Evolutionary conservation across 2,113 vertebrate species (phyloP).

Genomic region (Muntiacus muntjak): DNA sequence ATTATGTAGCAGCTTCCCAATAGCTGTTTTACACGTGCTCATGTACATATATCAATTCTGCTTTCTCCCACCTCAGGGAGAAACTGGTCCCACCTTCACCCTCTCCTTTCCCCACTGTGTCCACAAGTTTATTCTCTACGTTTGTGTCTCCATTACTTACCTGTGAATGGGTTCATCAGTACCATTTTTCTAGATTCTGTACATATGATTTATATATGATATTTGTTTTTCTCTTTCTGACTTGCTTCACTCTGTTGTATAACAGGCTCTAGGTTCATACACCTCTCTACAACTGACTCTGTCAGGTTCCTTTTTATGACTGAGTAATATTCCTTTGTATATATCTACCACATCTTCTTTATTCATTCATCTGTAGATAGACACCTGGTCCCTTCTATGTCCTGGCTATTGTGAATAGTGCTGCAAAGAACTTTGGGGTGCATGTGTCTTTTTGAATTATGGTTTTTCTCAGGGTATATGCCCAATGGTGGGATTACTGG

Average conservation of each 20-base stretch:
- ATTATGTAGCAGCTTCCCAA: background rate
- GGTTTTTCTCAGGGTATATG: background rate
- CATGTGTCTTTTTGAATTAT: background rate
- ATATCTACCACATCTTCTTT: background rate
- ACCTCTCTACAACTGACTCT: background rate
- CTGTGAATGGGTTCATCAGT: background rate
- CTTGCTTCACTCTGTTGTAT: background rate
- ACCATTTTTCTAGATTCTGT: background rate
- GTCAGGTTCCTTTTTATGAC: background rate
- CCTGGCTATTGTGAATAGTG: background rate
- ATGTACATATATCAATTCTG: background rate
- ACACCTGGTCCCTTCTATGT: background rate
- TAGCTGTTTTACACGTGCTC: background rate
- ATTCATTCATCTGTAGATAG: background rate
- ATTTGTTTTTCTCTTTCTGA: background rate
- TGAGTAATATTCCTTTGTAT: background rate
- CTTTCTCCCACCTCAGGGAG: background rate
- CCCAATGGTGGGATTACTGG: background rate
- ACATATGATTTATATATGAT: background rate
- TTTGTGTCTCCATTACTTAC: background rate
- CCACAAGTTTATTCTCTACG: background rate
- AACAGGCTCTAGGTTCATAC: background rate
- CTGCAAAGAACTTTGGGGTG: background rate
- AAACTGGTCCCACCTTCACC: background rate
- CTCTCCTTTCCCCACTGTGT: background rate